Evolutionary conservation across 92 coral and sea anemone species (phyloP).

Genomic region (Porites evermanni): DNA sequence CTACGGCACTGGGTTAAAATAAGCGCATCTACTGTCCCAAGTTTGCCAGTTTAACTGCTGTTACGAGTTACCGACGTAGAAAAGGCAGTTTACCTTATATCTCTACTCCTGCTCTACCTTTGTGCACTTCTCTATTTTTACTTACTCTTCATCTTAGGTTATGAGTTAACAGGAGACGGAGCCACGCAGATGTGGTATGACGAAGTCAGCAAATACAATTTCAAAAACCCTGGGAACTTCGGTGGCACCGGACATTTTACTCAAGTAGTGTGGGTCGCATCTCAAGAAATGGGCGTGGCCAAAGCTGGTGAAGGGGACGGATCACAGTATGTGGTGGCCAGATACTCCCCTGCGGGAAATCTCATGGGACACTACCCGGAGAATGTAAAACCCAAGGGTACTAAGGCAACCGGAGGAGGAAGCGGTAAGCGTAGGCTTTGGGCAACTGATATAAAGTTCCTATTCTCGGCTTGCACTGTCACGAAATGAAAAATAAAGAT

Average conservation of each 20-base stretch:
- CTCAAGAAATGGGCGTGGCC: constrained; percentile 88
- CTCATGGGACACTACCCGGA: constrained; percentile 88
- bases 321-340: constrained; percentile 92
- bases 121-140: not conserved
- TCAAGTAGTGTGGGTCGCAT: constrained; percentile 94
- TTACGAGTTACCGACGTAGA: no score
- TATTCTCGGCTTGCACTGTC: no score
- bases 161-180: constrained; percentile 87
- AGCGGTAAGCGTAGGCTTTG: constrained; percentile 7
- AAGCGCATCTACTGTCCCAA: no score
- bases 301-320: constrained; percentile 85
- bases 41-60: no score
- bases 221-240: constrained; percentile 83
- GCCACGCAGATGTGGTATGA: constrained; percentile 98
- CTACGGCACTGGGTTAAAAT: no score
- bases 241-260: constrained; percentile 98
- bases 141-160: constrained; percentile 50
- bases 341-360: constrained; percentile 93
- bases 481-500: no score
- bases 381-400: constrained; percentile 84
- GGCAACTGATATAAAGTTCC: no score
- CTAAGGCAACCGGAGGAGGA: constrained; percentile 40
- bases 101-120: no score
- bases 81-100: no score
- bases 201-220: constrained; percentile 86